These are phyloP conservation scores for Xerus rutilus DNA, from an alignment of 2,797 vertebrate species.

Conservation along the genomic window DNA sequence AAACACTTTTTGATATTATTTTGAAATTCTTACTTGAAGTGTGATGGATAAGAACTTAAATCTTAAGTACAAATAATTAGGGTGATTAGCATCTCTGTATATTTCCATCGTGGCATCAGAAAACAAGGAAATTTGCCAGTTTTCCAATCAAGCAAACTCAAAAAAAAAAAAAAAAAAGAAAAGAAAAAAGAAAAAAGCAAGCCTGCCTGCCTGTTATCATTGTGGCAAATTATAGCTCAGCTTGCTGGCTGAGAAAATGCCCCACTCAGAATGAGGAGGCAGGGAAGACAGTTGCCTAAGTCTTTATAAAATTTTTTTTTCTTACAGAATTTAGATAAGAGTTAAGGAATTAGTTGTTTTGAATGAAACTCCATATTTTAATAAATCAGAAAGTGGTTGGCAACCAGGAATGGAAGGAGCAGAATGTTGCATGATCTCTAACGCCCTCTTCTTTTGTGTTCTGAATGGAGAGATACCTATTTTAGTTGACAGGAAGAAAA, in stretches of 20 bases:
- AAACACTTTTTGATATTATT: background rate
- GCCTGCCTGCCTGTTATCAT: slow-evolving; percentile 3
- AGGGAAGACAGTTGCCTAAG: background rate
- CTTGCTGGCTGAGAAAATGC: slow-evolving; percentile 38
- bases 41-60: slow-evolving; percentile 24
- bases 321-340: slow-evolving; percentile 45
- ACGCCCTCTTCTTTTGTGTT: slow-evolving; percentile 30
- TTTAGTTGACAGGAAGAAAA: slow-evolving; percentile 57
- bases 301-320: background rate
- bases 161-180: background rate
- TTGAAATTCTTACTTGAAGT: slow-evolving; percentile 11
- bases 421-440: slow-evolving; percentile 36
- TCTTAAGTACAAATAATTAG: background rate
- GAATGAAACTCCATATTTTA: slow-evolving; percentile 70
- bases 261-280: background rate
- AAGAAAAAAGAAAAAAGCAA: background rate
- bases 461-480: slow-evolving; percentile 51
- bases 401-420: background rate
- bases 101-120: slow-evolving; percentile 36
- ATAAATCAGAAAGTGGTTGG: slow-evolving; percentile 54
- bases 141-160: slow-evolving; percentile 15
- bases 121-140: slow-evolving; percentile 37
- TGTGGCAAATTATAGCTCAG: slow-evolving; percentile 3
- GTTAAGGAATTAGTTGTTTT: slow-evolving; percentile 52
- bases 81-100: slow-evolving; percentile 40